phyloP scores from a whole-genome alignment of 1,140 invertebrate species.

The Temnothorax nylanderi region DNA sequence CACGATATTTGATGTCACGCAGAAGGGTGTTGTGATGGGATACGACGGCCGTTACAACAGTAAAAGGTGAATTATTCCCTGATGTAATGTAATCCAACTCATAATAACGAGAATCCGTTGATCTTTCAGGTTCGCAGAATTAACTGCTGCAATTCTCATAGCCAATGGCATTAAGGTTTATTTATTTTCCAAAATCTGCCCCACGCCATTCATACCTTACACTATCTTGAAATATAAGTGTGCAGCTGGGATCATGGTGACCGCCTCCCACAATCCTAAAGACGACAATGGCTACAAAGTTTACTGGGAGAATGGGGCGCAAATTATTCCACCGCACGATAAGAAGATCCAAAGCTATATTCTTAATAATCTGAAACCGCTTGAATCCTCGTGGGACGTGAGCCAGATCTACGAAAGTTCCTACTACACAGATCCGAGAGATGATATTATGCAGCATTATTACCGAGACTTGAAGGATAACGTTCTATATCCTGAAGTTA shows the following conservation, averaged over 20 bases:
- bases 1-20: conserved; percentile 84
- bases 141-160: conserved; percentile 95
- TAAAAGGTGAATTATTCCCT: conserved; percentile 87
- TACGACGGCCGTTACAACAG: conserved; percentile 98
- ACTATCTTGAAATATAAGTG: conserved; percentile 90
- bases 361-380: conserved; percentile 91
- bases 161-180: conserved; percentile 92
- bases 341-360: conserved; percentile 94
- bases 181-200: conserved; percentile 93
- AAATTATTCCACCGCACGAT: conserved; percentile 97
- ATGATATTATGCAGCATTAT: conserved; percentile 89
- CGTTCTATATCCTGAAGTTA: conserved; percentile 87
- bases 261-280: conserved; percentile 99
- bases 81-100: neutral
- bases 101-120: neutral
- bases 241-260: conserved; percentile 96
- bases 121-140: conserved; percentile 94
- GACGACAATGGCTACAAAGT: conserved; percentile 99
- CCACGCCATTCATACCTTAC: conserved; percentile 98
- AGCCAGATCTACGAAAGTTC: conserved; percentile 82
- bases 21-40: conserved; percentile 94
- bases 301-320: conserved; percentile 98
- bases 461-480: conserved; percentile 87
- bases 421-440: conserved; percentile 86
- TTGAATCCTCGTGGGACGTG: conserved; percentile 89